Conservation (phyloP, 1,140 invertebrate genomes). For the Psilanteris sp. region DNA sequence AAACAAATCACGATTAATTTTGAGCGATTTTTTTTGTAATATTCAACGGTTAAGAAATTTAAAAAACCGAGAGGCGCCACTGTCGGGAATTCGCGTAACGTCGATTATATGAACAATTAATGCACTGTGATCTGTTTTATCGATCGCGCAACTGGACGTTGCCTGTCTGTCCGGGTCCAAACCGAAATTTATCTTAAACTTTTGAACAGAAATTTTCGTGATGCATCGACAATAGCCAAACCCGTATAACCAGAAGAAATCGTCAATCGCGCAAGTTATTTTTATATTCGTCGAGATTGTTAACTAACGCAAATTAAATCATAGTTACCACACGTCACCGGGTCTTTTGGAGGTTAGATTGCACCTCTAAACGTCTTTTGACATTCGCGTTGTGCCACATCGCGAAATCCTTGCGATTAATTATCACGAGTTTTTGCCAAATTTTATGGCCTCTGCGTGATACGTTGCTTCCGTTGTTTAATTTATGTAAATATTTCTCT, state of each 20-base stretch:
- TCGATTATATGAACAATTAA: too few relatives aligned
- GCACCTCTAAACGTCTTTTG: neutral
- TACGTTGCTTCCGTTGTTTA: neutral
- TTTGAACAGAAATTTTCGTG: neutral
- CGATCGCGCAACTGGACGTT: too few relatives aligned
- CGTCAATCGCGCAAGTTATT: too few relatives aligned
- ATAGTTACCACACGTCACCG: constrained; percentile 16
- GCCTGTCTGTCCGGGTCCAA: too few relatives aligned
- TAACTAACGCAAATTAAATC: neutral
- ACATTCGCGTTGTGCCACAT: constrained; percentile 8
- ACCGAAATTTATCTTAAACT: too few relatives aligned
- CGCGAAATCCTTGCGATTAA: neutral
- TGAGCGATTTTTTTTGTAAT: too few relatives aligned
- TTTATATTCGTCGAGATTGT: neutral
- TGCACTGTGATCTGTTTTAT: too few relatives aligned
- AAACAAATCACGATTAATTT: too few relatives aligned
- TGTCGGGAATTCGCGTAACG: too few relatives aligned
- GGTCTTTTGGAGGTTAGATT: constrained; percentile 27
- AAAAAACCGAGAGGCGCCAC: too few relatives aligned
- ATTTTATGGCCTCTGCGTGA: neutral
- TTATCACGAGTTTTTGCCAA: neutral
- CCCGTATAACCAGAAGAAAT: neutral
- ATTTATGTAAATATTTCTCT: neutral
- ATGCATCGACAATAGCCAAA: neutral
- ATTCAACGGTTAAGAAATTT: too few relatives aligned